Evolutionary conservation across 1,140 invertebrate genomes (phyloP), one percentile per base, ranked within the genome.

Genomic region (Achroia grisella): DNA sequence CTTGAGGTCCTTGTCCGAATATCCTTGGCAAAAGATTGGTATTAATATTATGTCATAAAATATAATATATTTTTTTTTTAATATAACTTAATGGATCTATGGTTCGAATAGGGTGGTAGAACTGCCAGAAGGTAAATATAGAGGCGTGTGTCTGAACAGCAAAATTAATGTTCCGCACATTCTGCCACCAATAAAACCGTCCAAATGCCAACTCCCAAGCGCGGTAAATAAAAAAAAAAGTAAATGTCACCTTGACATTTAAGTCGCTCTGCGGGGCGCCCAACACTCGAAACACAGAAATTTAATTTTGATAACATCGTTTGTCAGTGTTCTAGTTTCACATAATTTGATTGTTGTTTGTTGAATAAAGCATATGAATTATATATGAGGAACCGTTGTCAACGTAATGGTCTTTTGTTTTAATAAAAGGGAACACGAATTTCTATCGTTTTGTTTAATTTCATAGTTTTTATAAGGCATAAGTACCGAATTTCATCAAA

Each of bases 161-260:
- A 72, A 63, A 77, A 74, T 77, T 77, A 77, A 77, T 77, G 73
- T 72, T 69, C 73, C 71, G 68, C 64, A 67, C 61, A 68, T 64
- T 48, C 39, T 53, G 53, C 55, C 42, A 59, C 59, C 61, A 60
- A 72, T 74, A 75, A 73, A 72, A 73, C 64, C 47, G 43, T 42
- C 48, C 17, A 74, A 78, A 78, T 78, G 74, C 60, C 74, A 76
- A 69, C 56, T 61, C 62, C 51, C 56, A 64, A 73, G 65, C 63
- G 69, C 67, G 62, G 70, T 70, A 58, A 71, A 66, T 78, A 77
- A 78, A 69, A 78, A n/a, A n/a, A 74, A 74, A 71, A 58, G 28
- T 56, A 78, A 78, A 78, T 75, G 74, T 52, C 72, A 78, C 45
- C 46, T 48, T 59, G 74, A 50, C 74, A 73, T 78, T 78, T 70